Evolutionary conservation across 37 sponge, comb jelly and placozoan genomes (phyloP).

Genomic region (Spongia lamella): DNA sequence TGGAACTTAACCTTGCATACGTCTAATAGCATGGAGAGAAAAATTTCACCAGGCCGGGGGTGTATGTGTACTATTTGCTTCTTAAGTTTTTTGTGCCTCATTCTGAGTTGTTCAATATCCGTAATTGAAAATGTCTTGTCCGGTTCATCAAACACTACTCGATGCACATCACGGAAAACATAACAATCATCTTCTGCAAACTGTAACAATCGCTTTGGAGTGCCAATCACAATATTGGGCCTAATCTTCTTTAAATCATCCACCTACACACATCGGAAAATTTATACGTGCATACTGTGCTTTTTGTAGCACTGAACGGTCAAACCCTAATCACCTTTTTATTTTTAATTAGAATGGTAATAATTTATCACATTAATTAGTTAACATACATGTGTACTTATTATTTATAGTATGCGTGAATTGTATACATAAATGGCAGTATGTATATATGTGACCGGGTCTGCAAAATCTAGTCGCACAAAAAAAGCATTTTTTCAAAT

Average conservation of each 20-base stretch:
- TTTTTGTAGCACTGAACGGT: no score
- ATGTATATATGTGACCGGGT: no score
- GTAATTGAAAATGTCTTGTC: conserved; percentile 23
- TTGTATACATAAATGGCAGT: no score
- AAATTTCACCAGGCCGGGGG: conserved; percentile 27
- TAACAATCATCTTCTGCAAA: neutral
- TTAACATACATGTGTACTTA: no score
- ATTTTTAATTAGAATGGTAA: no score
- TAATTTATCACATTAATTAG: no score
- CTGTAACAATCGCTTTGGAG: conserved; percentile 50
- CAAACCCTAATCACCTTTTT: no score
- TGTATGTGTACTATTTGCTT: conserved; percentile 16
- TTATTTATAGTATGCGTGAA: no score
- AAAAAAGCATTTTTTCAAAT: no score
- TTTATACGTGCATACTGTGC: no score
- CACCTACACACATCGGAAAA: no score
- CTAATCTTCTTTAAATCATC: neutral
- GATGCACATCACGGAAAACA: conserved; percentile 11
- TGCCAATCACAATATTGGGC: conserved; percentile 53
- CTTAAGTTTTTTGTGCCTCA: conserved; percentile 13
- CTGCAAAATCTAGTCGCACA: no score
- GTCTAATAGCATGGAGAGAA: conserved; percentile 16
- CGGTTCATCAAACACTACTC: conserved; percentile 63
- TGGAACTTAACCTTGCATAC: conserved; percentile 4
- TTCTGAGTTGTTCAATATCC: conserved; percentile 14